Evolutionary conservation across 2,888 invertebrate species (phyloP).

Genomic region (Drosophila sordidula): DNA sequence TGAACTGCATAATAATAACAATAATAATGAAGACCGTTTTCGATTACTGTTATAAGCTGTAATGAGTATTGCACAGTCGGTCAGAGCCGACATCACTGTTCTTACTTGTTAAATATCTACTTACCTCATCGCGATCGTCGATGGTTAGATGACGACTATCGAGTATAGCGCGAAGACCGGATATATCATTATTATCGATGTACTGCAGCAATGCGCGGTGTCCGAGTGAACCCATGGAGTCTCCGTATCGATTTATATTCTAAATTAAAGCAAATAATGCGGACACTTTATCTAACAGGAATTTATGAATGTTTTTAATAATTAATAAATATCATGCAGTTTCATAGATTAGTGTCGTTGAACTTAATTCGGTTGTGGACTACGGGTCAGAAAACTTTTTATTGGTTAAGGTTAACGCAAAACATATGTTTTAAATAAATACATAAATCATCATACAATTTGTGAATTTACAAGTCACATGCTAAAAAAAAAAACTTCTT

Average conservation of each 20-base stretch:
- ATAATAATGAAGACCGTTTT: no score
- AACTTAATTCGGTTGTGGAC: conserved; percentile 10
- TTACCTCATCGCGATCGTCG: conserved; percentile 95
- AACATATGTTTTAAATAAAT: conserved; percentile 51
- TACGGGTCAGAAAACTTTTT: conserved; percentile 1
- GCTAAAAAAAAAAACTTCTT: conserved; percentile 12
- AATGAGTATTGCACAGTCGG: no score
- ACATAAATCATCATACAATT: conserved; percentile 31
- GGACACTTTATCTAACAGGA: conserved; percentile 8
- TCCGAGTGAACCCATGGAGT: conserved; percentile 96
- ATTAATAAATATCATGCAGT: conserved; percentile 51
- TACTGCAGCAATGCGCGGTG: conserved; percentile 92
- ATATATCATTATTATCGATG: conserved; percentile 92
- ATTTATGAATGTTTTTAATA: conserved; percentile 11
- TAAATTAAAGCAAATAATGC: conserved; percentile 81
- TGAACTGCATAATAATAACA: no score
- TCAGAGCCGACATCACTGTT: no score
- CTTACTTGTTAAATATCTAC: no score
- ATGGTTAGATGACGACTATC: conserved; percentile 92
- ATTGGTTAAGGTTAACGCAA: conserved; percentile 36
- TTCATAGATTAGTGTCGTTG: conserved; percentile 23
- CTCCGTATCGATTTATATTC: conserved; percentile 93
- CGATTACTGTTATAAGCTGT: no score
- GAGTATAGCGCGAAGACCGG: conserved; percentile 92
- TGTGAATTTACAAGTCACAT: conserved; percentile 31